Evolutionary conservation across 2,797 vertebrate species (phyloP).

Genomic region (Perodicticus potto): DNA sequence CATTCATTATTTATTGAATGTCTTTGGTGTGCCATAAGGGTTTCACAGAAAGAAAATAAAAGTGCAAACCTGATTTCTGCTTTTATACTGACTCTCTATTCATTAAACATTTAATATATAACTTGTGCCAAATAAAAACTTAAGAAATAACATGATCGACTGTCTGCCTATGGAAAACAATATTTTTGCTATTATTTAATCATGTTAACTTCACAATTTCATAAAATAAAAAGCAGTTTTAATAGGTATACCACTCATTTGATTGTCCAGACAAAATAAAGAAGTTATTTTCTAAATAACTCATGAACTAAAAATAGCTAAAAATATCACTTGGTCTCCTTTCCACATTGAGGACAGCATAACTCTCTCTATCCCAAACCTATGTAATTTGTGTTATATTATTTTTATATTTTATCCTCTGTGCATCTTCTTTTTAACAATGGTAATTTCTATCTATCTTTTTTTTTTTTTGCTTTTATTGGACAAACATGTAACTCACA

Average conservation of each 20-base stretch:
- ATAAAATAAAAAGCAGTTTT: conserved; percentile 13
- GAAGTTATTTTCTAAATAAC: conserved; percentile 11
- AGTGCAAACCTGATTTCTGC: background rate
- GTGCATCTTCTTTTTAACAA: background rate
- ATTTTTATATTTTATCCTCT: background rate
- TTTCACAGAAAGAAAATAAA: background rate
- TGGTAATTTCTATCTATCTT: background rate
- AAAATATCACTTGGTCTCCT: background rate
- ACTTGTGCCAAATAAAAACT: background rate
- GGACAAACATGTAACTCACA: conserved; percentile 13
- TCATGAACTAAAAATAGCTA: background rate
- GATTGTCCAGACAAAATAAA: conserved; percentile 7
- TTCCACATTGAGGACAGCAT: background rate
- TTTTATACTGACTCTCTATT: background rate
- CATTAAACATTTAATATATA: background rate
- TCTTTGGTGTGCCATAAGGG: background rate
- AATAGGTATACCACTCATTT: background rate
- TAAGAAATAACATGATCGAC: background rate
- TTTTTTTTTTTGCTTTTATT: conserved; percentile 35
- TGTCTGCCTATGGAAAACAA: background rate
- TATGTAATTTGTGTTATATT: background rate
- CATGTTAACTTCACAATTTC: background rate
- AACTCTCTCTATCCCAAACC: background rate
- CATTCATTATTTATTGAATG: background rate
- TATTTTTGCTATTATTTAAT: conserved; percentile 53